Conservation (phyloP, 2,888 invertebrate species). For the Phortica magna region DNA sequence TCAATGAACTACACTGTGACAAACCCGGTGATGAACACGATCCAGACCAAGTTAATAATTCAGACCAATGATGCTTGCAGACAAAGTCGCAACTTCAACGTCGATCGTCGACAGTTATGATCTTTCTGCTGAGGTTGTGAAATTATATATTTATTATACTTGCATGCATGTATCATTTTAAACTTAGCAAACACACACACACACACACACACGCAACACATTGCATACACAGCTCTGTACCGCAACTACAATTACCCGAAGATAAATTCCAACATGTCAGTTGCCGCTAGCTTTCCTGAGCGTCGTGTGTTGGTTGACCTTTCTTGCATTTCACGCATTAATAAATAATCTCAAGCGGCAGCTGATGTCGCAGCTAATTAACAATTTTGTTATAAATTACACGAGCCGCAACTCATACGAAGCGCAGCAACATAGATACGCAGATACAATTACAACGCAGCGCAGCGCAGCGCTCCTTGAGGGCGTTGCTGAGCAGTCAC, state of each 20-base stretch:
- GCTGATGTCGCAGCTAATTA: slow-evolving; percentile 78
- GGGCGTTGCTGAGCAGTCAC: slow-evolving; percentile 36
- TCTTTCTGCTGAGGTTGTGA: too few relatives aligned
- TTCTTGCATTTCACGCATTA: slow-evolving; percentile 43
- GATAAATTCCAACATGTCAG: slow-evolving; percentile 21
- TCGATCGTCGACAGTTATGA: too few relatives aligned
- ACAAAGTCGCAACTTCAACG: not conserved
- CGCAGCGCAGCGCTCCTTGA: slow-evolving; percentile 34
- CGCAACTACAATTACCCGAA: slow-evolving; percentile 31
- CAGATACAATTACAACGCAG: not conserved
- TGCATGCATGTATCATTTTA: too few relatives aligned
- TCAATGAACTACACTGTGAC: slow-evolving; percentile 27
- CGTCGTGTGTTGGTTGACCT: slow-evolving; percentile 30
- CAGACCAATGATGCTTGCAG: too few relatives aligned
- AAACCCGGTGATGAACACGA: not conserved
- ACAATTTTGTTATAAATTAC: slow-evolving; percentile 77
- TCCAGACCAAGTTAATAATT: not conserved
- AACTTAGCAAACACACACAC: not conserved
- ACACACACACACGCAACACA: not conserved
- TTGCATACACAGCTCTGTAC: not conserved
- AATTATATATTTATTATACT: too few relatives aligned
- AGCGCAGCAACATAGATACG: not conserved
- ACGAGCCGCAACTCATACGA: slow-evolving; percentile 43
- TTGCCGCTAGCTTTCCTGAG: not conserved
- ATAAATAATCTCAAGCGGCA: slow-evolving; percentile 66